Evolutionary conservation across 2,888 invertebrate genomes (phyloP), one percentile per base, ranked within the genome.

Genomic region (Epinotia nisella): DNA sequence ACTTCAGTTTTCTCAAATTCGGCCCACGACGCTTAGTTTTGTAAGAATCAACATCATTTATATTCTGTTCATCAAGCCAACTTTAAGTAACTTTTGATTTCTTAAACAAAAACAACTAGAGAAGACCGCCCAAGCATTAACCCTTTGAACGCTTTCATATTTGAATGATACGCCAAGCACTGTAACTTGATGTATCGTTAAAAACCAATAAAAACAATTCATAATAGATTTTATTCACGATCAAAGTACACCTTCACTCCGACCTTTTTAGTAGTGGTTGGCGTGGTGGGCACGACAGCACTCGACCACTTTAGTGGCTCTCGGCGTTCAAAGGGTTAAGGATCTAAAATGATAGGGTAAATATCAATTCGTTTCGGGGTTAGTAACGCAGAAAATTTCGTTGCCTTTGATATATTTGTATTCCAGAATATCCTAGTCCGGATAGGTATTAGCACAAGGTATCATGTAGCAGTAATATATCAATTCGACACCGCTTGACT

Each of bases 11-110:
- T 49, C 62, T 64, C 49, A 56, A 56, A 70, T 70, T 70, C 64
- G 49, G 51, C 21, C 56, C 70, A 64, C 58, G 70, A 35, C 19
- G 58, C 51, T 70, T 70, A 65, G 58, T 70, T 58, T 70, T 39
- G 62, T 70, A 19, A 49, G 70, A 56, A 70, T 58, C 64, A 65
- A 70, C 70, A 65, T 65, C 64, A 70, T 70, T 70, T 64, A 39
- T 58, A 70, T 70, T 64, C 70, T 35, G 70, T 64, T 70, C 70
- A 58, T 58, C 70, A 58, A 58, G 35, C 0, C 45, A 70, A 70
- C 70, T 70, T 64, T 58, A 35, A 64, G 49, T 19, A 70, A 64
- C 64, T 65, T 64, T 56, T 70, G 49, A 70, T 70, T 58, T 70
- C 49, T 56, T 64, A 59, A 55, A n/a, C 58, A 70, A 58, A 35